phyloP scores from a whole-genome alignment of 2,113 vertebrate genomes.

The Candoia aspera region DNA sequence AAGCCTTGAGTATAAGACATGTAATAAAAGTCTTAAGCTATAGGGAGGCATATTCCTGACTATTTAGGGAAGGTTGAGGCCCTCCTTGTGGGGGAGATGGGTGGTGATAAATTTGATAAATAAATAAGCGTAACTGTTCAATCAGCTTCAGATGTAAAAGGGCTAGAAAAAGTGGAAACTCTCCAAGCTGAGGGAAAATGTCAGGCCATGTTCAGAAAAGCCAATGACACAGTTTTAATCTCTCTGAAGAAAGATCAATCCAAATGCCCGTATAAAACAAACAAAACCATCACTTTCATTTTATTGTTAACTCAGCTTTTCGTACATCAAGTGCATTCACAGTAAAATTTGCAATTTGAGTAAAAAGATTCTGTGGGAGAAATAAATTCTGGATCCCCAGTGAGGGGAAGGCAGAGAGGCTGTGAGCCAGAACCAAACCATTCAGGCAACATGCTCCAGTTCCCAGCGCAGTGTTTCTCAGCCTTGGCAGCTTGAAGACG shows the following conservation, averaged over 20 bases:
- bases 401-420: background rate
- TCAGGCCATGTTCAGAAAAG: background rate
- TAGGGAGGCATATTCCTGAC: background rate
- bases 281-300: background rate
- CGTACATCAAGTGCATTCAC: background rate
- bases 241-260: background rate
- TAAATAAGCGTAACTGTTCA: background rate
- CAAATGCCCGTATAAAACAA: background rate
- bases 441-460: background rate
- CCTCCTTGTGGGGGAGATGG: too few species aligned
- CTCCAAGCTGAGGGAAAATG: background rate
- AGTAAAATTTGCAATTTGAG: background rate
- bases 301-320: background rate
- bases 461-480: too few species aligned
- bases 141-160: background rate
- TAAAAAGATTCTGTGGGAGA: background rate
- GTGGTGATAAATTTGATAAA: too few species aligned
- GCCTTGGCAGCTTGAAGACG: too few species aligned
- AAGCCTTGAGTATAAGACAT: too few species aligned
- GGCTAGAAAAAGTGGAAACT: background rate
- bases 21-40: too few species aligned
- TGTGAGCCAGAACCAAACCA: background rate
- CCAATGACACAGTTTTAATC: background rate
- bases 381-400: background rate
- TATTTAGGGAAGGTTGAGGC: background rate